Base-by-base conservation (phyloP, 2,888 invertebrate genomes). In the Athrips mouffetella region DNA sequence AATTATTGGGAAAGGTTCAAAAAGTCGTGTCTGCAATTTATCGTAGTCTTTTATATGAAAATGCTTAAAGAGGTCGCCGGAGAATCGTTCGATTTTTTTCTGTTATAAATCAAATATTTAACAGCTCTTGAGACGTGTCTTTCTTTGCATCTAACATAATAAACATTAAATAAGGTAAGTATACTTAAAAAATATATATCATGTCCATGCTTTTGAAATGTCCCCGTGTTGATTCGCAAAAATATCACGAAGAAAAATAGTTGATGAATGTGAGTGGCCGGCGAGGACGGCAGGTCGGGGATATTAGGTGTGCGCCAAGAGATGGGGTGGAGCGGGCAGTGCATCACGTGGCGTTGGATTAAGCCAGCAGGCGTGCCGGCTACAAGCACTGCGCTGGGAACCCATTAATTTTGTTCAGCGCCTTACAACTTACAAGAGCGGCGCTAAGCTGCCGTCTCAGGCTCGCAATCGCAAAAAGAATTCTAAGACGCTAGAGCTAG, bases 361-460 rank as follows among this genome's bases (percentile, higher is more conserved):
- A 72, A 70, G 68, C 58, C 68, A 62, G 67, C 71, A 69, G 65
- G 70, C 67, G 67, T 60, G 65, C 68, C 50, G 48, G 45, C 57
- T 48, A 55, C 51, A 56, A 60, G 55, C 62, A 62, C 61, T 66
- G 63, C 59, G 61, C 58, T 58, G 59, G 56, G 62, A 69, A 70
- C 62, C 69, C 74, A 80, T 81, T 78, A 76, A 80, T 81, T 76
- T 78, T 71, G 72, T 76, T 76, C 72, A 74, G 66, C 72, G 71
- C 71, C 70, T 75, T 73, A 73, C 73, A 71, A 72, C 63, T 75
- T 73, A 69, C 70, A 67, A 62, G 63, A 57, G 59, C 64, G 66
- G 67, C 60, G 73, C 74, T 77, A 73, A 73, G 62, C 58, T 63
- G 67, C 65, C 66, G 66, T 60, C 33, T 33, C 37, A 21, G 57